Conservation (phyloP, 2,113 vertebrate genomes). For the Ramphastos sulfuratus region DNA sequence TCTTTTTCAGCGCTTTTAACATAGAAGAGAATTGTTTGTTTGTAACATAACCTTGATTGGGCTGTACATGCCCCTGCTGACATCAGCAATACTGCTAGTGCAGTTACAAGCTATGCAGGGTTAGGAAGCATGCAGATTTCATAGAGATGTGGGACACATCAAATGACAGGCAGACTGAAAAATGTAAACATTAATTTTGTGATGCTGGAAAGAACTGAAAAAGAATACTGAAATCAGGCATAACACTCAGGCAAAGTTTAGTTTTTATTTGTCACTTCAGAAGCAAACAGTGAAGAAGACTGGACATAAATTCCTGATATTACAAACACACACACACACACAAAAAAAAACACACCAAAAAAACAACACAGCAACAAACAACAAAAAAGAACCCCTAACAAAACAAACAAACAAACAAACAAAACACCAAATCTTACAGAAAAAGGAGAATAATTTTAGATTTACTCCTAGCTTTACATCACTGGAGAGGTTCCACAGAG, state of each 20-base stretch:
- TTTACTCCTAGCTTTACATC: background rate
- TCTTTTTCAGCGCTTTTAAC: background rate
- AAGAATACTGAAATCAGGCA: background rate
- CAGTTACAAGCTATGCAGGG: background rate
- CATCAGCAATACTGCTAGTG: background rate
- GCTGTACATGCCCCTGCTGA: background rate
- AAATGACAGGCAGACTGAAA: background rate
- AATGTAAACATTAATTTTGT: background rate
- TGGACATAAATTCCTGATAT: background rate
- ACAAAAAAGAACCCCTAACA: no score
- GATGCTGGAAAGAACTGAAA: no score
- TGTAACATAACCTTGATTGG: conserved; percentile 40
- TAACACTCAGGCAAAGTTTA: background rate
- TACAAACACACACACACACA: background rate
- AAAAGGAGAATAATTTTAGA: background rate
- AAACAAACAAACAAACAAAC: no score
- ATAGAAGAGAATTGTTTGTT: background rate
- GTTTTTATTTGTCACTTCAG: background rate
- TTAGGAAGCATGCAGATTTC: background rate
- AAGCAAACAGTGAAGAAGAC: background rate
- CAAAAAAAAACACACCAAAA: background rate
- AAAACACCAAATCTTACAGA: background rate
- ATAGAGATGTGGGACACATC: background rate
- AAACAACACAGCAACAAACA: background rate
- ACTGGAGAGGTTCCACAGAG: background rate